Base-by-base conservation (phyloP, 1,140 invertebrate species). In the Drosophila novamexicana region DNA sequence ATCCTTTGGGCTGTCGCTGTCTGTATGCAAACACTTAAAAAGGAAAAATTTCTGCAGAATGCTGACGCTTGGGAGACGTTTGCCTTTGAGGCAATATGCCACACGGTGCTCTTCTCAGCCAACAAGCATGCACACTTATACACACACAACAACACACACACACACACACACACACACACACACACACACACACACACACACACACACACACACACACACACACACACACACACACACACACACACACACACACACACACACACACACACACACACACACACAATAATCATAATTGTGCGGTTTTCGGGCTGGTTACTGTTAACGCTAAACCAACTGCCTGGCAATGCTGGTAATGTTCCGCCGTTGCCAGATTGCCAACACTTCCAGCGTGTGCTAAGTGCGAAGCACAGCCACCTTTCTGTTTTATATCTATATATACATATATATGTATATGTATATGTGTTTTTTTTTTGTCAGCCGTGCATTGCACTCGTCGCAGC, bases 271-370 rank as follows among this genome's bases (percentile, higher is more conserved):
- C 29, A 49, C 9, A 53, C 36, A 58, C 22, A 39, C 36, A 81
- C 78, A 82, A 77, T 64, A 81, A 82, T 77, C 75, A 82, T 81
- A 81, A 82, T 81, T 82, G 79, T 75, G 79, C 44, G 79, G 70
- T 59, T 54, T 74, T 47, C 39, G 73, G 44, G 53, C 57, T 53
- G 66, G 56, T 61, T 44, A 47, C 56, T 62, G 47, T 52, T 36
- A 61, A 37, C 57, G 44, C 37, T 61, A 61, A 29, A 29, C 22
- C 56, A 69, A 36, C 56, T 59, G 34, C n/a, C 37, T 32, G 36
- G n/a, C 44, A 10, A 9, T 16, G 32, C n/a, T 39, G 18, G 57
- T 5, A 22, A 18, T 7, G 4, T 10, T 16, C 14, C 10, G 42
- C 7, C 16, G 42, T 7, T 44, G 45, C 45, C 22, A 29, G 22